Evolutionary conservation across 2,797 vertebrate genomes (phyloP), one percentile per base, ranked within the genome.

Genomic region (Bovichtus variegatus): DNA sequence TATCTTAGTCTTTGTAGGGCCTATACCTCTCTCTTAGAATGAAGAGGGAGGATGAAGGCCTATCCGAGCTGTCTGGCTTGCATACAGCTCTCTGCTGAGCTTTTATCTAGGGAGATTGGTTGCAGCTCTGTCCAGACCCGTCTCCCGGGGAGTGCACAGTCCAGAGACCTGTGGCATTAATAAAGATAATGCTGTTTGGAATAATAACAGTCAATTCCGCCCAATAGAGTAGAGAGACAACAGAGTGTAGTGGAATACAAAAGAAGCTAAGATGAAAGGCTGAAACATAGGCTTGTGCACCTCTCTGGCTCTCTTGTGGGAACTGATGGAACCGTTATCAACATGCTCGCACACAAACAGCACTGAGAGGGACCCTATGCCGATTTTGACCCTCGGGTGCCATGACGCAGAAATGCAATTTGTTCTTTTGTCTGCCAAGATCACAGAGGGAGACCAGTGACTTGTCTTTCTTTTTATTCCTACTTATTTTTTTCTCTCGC

Each of bases 221-320:
- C 77, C 78, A 78, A 90, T 84, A 87, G 89, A 88, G 86, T 68
- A 76, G 82, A 89, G 83, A 87, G 71, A 91, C 86, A 90, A 90
- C 90, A 92, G 80, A 88, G 84, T 80, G 88, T 63, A 64, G 82
- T 16, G 18, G 90, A 91, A 93, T 89, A 94, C 90, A 94, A 93
- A 94, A 94, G 92, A 87, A 92, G 89, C 68, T 74, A 85, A 94
- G 95, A 96, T 96, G 93, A 95, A 96, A 96, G 95, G 92, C 91
- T 84, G 73, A 83, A 64, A 84, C 77, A 82, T 73, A 79, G 74
- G 69, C 73, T 61, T 9, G 67, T 80, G 69, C 65, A 88, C 88
- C 86, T 88, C 82, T 84, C 82, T 50, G 69, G 54, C 88, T 89
- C 85, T 88, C 71, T 77, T 61, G 76, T 78, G 67, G 68, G 72